Conservation (phyloP, 2,888 invertebrate species). For the Drosophila macrospina region DNA sequence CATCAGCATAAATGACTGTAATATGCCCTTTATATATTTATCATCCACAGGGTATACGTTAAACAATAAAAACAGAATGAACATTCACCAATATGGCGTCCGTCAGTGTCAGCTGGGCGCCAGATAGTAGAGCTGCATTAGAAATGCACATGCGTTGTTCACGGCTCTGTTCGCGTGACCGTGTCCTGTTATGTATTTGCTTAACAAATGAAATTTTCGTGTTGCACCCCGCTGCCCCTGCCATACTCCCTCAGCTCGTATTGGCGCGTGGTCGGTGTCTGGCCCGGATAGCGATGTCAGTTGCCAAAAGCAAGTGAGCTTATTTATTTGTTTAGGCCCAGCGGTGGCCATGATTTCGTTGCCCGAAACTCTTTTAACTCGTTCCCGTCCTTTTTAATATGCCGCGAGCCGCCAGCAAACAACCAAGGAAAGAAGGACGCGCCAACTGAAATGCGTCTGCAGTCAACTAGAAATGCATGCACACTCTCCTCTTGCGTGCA, state of each 20-base stretch:
- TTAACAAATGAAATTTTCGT: constrained; percentile 81
- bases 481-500: constrained; percentile 12
- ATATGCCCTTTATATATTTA: neutral
- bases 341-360: constrained; percentile 66
- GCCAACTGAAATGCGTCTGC: constrained; percentile 72
- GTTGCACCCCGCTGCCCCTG: constrained; percentile 20
- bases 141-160: constrained; percentile 43
- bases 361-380: constrained; percentile 4
- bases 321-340: constrained; percentile 81
- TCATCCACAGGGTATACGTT: constrained; percentile 22
- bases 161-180: constrained; percentile 48
- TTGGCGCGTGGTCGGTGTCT: constrained; percentile 30
- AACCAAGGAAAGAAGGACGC: constrained; percentile 56
- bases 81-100: constrained; percentile 64
- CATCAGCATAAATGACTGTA: too few relatives aligned
- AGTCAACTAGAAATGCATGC: constrained; percentile 66
- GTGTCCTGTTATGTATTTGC: constrained; percentile 72
- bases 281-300: constrained; percentile 63
- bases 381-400: constrained; percentile 16
- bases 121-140: constrained; percentile 57
- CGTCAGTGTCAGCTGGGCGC: constrained; percentile 67
- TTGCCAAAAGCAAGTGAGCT: constrained; percentile 73
- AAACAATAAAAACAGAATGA: constrained; percentile 28
- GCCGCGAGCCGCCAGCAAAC: constrained; percentile 34
- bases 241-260: neutral